A percentile compares a stretch with the other conserved stretches of the same genome.
phyloP scores from a whole-genome alignment of 2,797 vertebrate genomes.

The Erithacus rubecula region DNA sequence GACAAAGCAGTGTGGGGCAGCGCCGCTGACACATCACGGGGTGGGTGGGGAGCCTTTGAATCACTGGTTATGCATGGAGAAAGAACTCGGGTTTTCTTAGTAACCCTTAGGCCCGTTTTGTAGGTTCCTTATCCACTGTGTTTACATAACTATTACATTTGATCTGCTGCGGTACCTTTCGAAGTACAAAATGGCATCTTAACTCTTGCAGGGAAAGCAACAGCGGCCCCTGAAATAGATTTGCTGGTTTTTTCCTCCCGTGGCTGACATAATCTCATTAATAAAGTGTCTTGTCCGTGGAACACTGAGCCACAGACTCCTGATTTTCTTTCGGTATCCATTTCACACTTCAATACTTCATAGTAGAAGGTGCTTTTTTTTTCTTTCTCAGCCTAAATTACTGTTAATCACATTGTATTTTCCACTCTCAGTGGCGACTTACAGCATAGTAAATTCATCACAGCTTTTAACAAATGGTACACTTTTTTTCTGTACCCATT shows the following conservation, averaged over 20 bases:
- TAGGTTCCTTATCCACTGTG: accelerated
- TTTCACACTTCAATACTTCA: background rate
- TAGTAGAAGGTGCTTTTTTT: background rate
- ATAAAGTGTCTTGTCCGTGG: background rate
- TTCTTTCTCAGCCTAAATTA: background rate
- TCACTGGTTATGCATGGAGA: accelerated
- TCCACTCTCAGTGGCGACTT: background rate
- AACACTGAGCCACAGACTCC: background rate
- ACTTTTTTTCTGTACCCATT: background rate
- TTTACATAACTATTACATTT: background rate
- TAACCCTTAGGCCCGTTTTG: background rate
- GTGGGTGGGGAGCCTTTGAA: background rate
- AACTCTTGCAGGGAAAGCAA: background rate
- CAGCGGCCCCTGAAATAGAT: accelerated
- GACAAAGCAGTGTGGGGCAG: no score
- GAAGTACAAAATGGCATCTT: background rate
- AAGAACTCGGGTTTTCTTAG: accelerated
- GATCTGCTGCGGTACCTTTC: accelerated
- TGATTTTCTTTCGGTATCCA: background rate
- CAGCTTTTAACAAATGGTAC: background rate
- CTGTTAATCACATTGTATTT: background rate
- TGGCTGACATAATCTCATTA: accelerated
- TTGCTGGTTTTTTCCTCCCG: accelerated
- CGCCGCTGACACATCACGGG: no score
- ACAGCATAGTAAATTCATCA: background rate